Evolutionary conservation across 2,888 invertebrate species (phyloP).

Genomic region (Euplagia quadripunctaria): DNA sequence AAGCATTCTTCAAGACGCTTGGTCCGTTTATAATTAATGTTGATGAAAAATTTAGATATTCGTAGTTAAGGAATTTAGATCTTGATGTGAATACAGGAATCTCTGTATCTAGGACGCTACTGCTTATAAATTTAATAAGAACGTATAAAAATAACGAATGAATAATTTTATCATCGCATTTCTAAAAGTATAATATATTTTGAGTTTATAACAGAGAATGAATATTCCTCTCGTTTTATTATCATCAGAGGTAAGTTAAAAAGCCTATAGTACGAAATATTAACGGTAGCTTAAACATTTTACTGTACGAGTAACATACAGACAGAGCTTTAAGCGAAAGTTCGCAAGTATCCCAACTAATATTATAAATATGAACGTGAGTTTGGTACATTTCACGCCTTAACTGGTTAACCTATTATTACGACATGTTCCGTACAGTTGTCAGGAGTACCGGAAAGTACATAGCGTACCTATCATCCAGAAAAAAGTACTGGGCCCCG

Average conservation of each 20-base stretch:
- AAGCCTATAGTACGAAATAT: neutral
- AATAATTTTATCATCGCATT: constrained; percentile 26
- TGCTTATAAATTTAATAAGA: constrained; percentile 49
- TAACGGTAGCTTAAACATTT: neutral
- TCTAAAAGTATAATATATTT: constrained; percentile 15
- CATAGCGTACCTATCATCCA: no score
- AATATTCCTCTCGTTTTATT: neutral
- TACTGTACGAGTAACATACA: neutral
- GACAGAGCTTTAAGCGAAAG: neutral
- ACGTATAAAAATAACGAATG: constrained; percentile 38
- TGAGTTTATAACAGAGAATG: constrained; percentile 4
- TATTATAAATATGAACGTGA: no score
- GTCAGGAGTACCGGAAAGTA: no score
- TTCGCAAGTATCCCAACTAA: neutral
- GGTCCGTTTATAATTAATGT: constrained; percentile 36
- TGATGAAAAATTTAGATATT: constrained; percentile 30
- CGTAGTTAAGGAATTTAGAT: constrained; percentile 38
- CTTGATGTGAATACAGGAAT: constrained; percentile 32
- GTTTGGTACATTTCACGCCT: no score
- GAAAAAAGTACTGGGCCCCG: no score
- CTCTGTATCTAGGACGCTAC: constrained; percentile 45
- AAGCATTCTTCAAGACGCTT: constrained; percentile 15
- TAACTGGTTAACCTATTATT: no score
- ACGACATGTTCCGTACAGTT: no score
- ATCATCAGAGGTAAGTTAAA: neutral